These are phyloP conservation scores for Epinotia demarniana DNA, from an alignment of 2,888 invertebrate genomes.

Conservation along the genomic window DNA sequence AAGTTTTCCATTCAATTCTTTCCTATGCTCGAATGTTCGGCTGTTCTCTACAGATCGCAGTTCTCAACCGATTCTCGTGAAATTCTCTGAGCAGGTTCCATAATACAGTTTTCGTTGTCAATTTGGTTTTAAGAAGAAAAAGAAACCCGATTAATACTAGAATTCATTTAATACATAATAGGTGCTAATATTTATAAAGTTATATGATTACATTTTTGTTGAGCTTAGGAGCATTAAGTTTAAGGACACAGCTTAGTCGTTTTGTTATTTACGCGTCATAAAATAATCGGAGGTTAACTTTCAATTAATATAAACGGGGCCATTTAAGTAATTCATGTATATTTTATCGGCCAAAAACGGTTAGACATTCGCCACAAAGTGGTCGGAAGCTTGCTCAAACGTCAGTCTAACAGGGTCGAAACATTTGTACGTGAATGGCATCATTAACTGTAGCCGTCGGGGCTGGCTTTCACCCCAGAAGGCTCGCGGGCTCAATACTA, in stretches of 20 bases:
- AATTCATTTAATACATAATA: too few species aligned
- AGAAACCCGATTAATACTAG: too few species aligned
- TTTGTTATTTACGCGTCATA: constrained; percentile 14
- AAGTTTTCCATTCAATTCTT: too few species aligned
- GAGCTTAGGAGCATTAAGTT: background rate
- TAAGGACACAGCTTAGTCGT: background rate
- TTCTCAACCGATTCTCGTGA: too few species aligned
- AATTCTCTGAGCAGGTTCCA: too few species aligned
- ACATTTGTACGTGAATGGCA: constrained; percentile 35
- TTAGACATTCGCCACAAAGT: constrained; percentile 5
- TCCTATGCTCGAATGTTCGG: too few species aligned
- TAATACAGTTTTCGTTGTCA: too few species aligned
- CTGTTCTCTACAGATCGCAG: too few species aligned
- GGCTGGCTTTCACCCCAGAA: constrained; percentile 4
- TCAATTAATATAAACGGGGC: constrained; percentile 1
- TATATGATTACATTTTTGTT: background rate
- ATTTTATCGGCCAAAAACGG: background rate
- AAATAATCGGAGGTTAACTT: constrained; percentile 24
- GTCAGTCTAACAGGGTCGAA: constrained; percentile 26
- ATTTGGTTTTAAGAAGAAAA: too few species aligned
- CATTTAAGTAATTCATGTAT: background rate
- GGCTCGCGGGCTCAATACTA: background rate
- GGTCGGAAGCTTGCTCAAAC: constrained; percentile 16
- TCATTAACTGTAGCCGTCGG: constrained; percentile 22
- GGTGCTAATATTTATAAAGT: too few species aligned